phyloP scores from a whole-genome alignment of 2,888 invertebrate genomes.

The Linnaemya tessellans region DNA sequence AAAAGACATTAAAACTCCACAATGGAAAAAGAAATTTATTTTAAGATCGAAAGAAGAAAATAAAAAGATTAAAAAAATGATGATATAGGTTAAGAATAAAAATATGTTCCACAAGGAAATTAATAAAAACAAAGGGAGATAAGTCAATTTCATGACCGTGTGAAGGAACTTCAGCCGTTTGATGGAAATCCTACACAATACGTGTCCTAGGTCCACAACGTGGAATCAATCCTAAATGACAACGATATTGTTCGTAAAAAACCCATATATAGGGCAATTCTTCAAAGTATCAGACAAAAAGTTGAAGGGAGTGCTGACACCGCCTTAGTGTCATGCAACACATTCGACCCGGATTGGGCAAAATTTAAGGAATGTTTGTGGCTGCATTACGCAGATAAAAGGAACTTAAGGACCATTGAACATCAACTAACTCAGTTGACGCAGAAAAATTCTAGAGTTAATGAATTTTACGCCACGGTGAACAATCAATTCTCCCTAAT shows the following conservation, averaged over 20 bases:
- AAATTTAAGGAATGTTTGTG: background rate
- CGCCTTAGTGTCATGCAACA: background rate
- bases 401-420: background rate
- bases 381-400: background rate
- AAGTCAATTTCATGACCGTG: slow-evolving; percentile 47
- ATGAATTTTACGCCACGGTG: background rate
- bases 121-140: slow-evolving; percentile 20
- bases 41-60: no score
- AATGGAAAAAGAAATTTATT: no score
- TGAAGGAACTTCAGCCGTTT: slow-evolving; percentile 48
- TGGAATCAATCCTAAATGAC: slow-evolving; percentile 64
- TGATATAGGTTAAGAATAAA: no score
- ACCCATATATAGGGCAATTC: slow-evolving; percentile 62
- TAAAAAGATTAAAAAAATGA: no score
- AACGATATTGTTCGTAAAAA: slow-evolving; percentile 55
- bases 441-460: background rate
- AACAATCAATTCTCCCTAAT: background rate
- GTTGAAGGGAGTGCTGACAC: background rate
- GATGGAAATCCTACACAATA: slow-evolving; percentile 64
- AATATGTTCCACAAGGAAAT: no score
- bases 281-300: slow-evolving; percentile 17
- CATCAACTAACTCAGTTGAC: background rate
- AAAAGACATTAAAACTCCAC: no score
- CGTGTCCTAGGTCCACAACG: slow-evolving; percentile 64
- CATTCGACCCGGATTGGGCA: background rate